Percentiles rank a stretch among this genome's conserved stretches.
Conservation (phyloP, 92 coral and sea anemone species). For the Siderastrea siderea region DNA sequence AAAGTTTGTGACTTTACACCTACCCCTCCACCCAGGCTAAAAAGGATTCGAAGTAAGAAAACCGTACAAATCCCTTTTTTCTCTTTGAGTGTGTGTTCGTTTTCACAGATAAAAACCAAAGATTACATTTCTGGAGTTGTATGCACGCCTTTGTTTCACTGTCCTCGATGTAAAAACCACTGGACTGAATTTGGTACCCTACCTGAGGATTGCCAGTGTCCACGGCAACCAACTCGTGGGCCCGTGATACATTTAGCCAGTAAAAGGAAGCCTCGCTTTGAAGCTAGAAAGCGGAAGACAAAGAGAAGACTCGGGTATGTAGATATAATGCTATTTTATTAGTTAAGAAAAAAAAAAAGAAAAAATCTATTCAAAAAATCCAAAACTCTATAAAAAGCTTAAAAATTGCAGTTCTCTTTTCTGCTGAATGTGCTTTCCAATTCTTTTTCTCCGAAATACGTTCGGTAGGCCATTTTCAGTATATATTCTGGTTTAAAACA, state of each 20-base stretch:
- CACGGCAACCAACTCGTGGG: constrained; percentile 81
- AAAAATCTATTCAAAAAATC: too few relatives aligned
- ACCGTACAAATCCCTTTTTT: too few relatives aligned
- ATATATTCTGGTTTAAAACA: too few relatives aligned
- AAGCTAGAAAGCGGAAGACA: constrained; percentile 21
- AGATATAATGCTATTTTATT: neutral
- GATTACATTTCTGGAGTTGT: constrained; percentile 84
- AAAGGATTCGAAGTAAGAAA: too few relatives aligned
- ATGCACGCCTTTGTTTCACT: constrained; percentile 96
- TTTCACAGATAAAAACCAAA: constrained; percentile 75
- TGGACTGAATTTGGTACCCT: constrained; percentile 81
- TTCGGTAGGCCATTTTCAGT: too few relatives aligned
- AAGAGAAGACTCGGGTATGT: constrained; percentile 48
- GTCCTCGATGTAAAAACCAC: constrained; percentile 87
- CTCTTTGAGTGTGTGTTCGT: neutral
- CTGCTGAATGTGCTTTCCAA: too few relatives aligned
- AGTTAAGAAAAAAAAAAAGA: too few relatives aligned
- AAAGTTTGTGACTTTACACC: too few relatives aligned
- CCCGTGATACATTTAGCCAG: constrained; percentile 76
- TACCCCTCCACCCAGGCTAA: too few relatives aligned
- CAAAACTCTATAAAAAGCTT: too few relatives aligned
- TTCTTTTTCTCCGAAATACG: too few relatives aligned
- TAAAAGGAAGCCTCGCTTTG: constrained; percentile 20
- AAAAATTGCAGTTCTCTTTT: too few relatives aligned
- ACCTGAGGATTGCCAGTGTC: constrained; percentile 75